These are phyloP conservation scores for Columba janthina DNA, from an alignment of 2,113 vertebrate genomes.

Conservation along the genomic window DNA sequence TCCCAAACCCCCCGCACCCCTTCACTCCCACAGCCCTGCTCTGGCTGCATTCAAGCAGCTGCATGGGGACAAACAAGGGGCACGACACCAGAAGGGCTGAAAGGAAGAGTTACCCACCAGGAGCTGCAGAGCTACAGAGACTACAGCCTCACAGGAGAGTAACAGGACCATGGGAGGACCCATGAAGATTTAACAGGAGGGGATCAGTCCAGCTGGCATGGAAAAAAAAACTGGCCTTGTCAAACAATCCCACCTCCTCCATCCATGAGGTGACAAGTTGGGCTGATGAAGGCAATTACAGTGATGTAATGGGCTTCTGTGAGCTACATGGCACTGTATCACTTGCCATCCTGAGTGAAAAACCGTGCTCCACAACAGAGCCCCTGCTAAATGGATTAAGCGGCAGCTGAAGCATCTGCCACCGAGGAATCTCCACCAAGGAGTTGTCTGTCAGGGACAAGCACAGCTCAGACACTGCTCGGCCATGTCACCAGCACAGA, in stretches of 20 bases:
- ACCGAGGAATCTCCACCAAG: not conserved
- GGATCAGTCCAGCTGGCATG: not conserved
- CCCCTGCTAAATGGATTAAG: not conserved
- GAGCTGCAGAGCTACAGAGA: not conserved
- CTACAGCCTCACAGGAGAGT: not conserved
- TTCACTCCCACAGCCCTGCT: not conserved
- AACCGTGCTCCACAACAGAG: not conserved
- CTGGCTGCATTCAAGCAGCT: rapidly evolving
- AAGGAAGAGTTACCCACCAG: not conserved
- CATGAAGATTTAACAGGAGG: not conserved
- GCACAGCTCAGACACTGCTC: not conserved
- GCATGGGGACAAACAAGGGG: no score
- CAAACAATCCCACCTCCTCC: not conserved
- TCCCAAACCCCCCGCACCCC: rapidly evolving
- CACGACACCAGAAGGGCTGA: not conserved
- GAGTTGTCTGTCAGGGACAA: not conserved
- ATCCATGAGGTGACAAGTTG: not conserved
- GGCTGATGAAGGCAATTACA: not conserved
- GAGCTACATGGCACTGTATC: not conserved
- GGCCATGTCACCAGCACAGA: rapidly evolving
- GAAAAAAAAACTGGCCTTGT: not conserved
- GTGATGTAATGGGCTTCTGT: not conserved
- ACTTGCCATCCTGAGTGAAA: not conserved
- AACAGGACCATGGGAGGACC: not conserved
- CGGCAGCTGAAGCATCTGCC: not conserved